These are phyloP conservation scores for Cryptosula pallasiana DNA, from an alignment of 2,888 invertebrate species.

Conservation along the genomic window DNA sequence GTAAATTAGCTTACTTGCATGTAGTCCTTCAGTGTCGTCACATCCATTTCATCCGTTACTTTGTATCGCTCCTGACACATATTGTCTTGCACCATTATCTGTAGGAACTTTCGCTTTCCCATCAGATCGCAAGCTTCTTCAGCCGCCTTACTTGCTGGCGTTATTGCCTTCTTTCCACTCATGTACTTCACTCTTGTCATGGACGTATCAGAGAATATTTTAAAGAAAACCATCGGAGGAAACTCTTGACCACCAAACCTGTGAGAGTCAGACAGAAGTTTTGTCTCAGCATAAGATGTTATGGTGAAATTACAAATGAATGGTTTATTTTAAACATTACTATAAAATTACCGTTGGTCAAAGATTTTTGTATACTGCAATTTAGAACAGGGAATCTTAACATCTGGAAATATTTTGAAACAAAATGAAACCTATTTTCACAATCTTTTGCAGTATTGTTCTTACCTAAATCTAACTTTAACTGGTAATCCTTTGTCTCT, in stretches of 20 bases:
- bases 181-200: conserved; percentile 45
- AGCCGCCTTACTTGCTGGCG: conserved; percentile 49
- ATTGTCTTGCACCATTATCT: conserved; percentile 48
- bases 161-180: conserved; percentile 48
- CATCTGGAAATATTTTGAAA: too few species aligned
- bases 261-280: too few species aligned
- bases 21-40: conserved; percentile 53
- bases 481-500: conserved; percentile 43
- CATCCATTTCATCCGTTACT: conserved; percentile 47
- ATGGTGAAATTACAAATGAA: too few species aligned
- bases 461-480: conserved; percentile 46
- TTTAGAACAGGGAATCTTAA: too few species aligned
- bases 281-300: too few species aligned
- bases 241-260: conserved; percentile 52
- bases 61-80: conserved; percentile 39
- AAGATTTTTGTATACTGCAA: too few species aligned
- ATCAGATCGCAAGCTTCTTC: conserved; percentile 47
- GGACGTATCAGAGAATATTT: conserved; percentile 39
- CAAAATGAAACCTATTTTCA: too few species aligned
- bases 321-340: too few species aligned
- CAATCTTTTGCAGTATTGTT: too few species aligned
- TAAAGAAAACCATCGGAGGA: conserved; percentile 53
- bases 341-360: too few species aligned
- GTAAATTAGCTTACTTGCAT: conserved; percentile 52
- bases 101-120: conserved; percentile 49